Evolutionary conservation across 2,888 invertebrate genomes (phyloP), one percentile per base, ranked within the genome.

Genomic region (Neoitamus cyanurus): DNA sequence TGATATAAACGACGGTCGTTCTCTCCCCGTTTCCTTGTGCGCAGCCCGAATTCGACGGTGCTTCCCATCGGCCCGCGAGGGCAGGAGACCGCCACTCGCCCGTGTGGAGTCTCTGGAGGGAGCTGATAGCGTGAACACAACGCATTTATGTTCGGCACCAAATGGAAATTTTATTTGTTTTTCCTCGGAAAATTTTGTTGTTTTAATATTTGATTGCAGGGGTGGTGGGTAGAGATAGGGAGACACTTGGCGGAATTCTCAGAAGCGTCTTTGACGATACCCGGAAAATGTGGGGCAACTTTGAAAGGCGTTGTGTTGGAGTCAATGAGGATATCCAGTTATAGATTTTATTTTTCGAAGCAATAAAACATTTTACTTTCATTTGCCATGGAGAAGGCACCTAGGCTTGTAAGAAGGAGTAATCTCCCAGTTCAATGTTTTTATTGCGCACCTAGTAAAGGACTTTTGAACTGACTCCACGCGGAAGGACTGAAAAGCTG

Each of bases 1-100:
- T 85, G 84, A 85, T 78, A 85, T 82, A 85, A 85, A 85, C 85
- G 85, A 85, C 75, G 80, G 31, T 48, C 69, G 85, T 83, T 77
- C 25, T 42, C 20, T 36, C 46, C 58, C 25, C 2, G 42, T 37
- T 77, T 77, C 77, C 77, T 25, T 46, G 42, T n/a, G 37, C 77
- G 5, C 77, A 46, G 37, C 28, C 77, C 77, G 30, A 77, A 46
- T 46, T 77, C 37, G 42, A 42, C 3, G 77, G 37, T 25, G 20
- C 9, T 77, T n/a, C 77, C 42, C 37, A 13, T 11, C 77, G 13
- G 0, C 15, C 73, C n/a, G 36, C 0, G 37, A 13, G 25, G 36
- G 77, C 77, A 25, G 20, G 20, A 34, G 34, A 6, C 30, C 37
- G 30, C 7, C 11, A 11, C 2, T 42, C 31, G 77, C 4, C 25